phyloP scores from a whole-genome alignment of 1,140 invertebrate species.

The Papilio polyxenes region DNA sequence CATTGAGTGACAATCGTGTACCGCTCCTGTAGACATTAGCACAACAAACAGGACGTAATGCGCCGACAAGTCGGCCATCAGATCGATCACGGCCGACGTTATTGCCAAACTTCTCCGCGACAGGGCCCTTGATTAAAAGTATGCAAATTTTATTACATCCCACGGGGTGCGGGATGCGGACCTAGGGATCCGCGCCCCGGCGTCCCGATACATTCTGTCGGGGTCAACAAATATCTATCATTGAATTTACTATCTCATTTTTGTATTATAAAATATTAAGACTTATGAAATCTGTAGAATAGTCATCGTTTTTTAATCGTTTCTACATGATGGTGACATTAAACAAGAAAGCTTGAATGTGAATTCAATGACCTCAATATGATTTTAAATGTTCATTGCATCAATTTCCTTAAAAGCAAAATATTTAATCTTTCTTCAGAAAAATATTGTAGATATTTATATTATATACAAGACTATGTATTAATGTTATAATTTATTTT shows the following conservation, averaged over 20 bases:
- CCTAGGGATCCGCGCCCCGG: constrained; percentile 53
- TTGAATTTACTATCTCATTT: constrained; percentile 61
- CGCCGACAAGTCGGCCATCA: constrained; percentile 66
- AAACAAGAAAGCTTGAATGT: not conserved
- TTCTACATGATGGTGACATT: not conserved
- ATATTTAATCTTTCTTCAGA: too few species aligned
- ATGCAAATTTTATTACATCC: constrained; percentile 82
- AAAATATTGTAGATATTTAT: not conserved
- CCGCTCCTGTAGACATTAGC: constrained; percentile 48
- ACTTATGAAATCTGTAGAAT: not conserved
- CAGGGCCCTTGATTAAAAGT: constrained; percentile 82
- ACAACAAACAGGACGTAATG: constrained; percentile 70
- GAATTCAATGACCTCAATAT: not conserved
- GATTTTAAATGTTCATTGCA: not conserved
- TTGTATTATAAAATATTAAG: not conserved
- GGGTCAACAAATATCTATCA: constrained; percentile 66
- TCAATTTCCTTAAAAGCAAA: too few species aligned
- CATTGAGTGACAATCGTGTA: constrained; percentile 40
- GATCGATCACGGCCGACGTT: constrained; percentile 77
- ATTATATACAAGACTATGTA: not conserved
- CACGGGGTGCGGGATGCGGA: constrained; percentile 66
- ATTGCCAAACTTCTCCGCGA: constrained; percentile 82
- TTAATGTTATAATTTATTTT: not conserved
- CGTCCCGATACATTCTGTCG: constrained; percentile 54
- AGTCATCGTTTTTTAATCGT: not conserved